Evolutionary conservation across 2,113 vertebrate species (phyloP).

Genomic region (Bos indicus): DNA sequence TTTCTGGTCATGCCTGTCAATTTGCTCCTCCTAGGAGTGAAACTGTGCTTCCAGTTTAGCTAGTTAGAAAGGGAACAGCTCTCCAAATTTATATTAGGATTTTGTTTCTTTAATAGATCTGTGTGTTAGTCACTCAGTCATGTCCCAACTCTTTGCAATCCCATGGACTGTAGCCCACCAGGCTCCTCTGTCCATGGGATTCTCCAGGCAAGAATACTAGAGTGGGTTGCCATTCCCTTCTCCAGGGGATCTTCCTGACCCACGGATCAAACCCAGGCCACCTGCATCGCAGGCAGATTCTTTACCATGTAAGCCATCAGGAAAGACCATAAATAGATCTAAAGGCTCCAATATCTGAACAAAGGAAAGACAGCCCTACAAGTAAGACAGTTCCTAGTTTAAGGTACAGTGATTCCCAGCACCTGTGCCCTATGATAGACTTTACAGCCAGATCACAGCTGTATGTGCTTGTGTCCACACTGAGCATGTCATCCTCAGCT

Average conservation of each 20-base stretch:
- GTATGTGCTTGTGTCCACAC: not conserved
- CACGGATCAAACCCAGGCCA: not conserved
- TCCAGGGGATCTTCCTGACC: not conserved
- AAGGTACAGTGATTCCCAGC: not conserved
- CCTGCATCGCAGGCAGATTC: not conserved
- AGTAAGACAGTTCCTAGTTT: not conserved
- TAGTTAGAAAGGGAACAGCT: not conserved
- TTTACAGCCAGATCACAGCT: not conserved
- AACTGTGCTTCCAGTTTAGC: not conserved
- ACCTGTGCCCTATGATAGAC: not conserved
- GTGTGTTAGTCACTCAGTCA: not conserved
- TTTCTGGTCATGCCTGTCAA: not conserved
- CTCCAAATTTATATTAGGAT: not conserved
- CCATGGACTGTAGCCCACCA: not conserved
- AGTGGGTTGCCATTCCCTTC: not conserved
- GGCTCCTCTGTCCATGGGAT: not conserved
- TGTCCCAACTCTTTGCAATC: not conserved
- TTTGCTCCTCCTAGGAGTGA: not conserved
- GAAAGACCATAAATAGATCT: not conserved
- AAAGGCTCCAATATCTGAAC: not conserved
- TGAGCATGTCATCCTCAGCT: not conserved
- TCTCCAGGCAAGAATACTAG: not conserved
- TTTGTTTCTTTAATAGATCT: not conserved
- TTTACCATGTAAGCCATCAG: not conserved
- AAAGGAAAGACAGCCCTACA: not conserved